Conservation (phyloP, 1,140 invertebrate species). For the Nomia melanderi region DNA sequence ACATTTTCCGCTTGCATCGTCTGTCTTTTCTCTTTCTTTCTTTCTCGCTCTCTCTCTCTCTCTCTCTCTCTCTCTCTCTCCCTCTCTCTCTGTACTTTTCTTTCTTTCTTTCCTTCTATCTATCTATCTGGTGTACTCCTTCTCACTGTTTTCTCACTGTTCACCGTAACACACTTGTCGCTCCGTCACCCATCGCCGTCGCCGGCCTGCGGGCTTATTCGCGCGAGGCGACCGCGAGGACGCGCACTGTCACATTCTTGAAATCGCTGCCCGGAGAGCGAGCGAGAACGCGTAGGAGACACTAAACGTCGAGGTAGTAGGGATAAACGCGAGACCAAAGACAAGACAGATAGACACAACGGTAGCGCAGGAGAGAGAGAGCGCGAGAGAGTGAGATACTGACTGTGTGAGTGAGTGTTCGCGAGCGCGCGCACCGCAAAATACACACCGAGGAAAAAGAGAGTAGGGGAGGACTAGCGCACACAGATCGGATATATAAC, state of each 20-base stretch:
- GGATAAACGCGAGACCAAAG: constrained; percentile 17
- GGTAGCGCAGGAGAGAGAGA: not conserved
- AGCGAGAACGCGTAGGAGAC: constrained; percentile 30
- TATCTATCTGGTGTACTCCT: not conserved
- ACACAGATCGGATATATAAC: constrained; percentile 48
- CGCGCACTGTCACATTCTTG: constrained; percentile 70
- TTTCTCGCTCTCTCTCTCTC: constrained; percentile 4
- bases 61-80: too few species aligned
- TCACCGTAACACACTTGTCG: constrained; percentile 52
- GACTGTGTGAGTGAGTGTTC: too few species aligned
- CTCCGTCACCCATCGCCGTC: constrained; percentile 54
- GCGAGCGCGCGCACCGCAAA: not conserved
- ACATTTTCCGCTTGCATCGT: constrained; percentile 70
- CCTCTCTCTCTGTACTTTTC: not conserved
- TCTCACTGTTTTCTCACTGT: constrained; percentile 27
- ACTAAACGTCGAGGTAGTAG: not conserved
- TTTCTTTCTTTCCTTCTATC: too few species aligned
- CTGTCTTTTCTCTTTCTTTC: constrained; percentile 48
- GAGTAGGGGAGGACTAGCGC: constrained; percentile 21
- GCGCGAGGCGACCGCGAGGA: constrained; percentile 59
- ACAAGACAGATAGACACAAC: not conserved
- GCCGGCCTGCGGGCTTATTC: constrained; percentile 43
- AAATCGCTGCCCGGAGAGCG: constrained; percentile 54
- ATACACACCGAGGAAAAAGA: constrained; percentile 8
- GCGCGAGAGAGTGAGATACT: not conserved